Evolutionary conservation across 1,140 invertebrate species (phyloP).

Genomic region (Tenebrio molitor): DNA sequence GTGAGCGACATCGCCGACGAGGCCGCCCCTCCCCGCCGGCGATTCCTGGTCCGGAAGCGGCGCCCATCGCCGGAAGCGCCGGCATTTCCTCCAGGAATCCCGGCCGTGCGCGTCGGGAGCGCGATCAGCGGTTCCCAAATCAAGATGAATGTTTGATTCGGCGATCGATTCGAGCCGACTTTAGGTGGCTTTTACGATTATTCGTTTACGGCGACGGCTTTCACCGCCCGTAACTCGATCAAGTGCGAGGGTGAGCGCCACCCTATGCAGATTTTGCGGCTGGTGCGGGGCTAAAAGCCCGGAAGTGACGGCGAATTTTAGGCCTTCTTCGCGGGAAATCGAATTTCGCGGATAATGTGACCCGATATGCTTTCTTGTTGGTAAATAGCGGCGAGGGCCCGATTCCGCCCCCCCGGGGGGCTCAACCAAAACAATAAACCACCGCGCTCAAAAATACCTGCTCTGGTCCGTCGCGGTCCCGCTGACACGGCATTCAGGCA

Average conservation of each 20-base stretch:
- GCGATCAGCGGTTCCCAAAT: constrained; percentile 47
- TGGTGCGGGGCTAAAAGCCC: constrained; percentile 12
- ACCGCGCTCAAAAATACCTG: too few species aligned
- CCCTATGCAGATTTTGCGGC: constrained; percentile 19
- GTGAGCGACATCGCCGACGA: constrained; percentile 58
- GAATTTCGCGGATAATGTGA: constrained; percentile 18
- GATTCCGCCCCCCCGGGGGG: too few species aligned
- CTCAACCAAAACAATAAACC: too few species aligned
- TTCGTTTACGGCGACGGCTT: constrained; percentile 49
- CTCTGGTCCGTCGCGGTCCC: too few species aligned
- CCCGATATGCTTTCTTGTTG: too few species aligned
- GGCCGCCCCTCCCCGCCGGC: constrained; percentile 34
- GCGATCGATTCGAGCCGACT: constrained; percentile 48
- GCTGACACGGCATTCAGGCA: too few species aligned
- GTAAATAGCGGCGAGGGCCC: too few species aligned
- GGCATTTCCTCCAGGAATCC: constrained; percentile 49
- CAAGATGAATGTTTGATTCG: constrained; percentile 53
- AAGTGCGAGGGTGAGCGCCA: constrained; percentile 14
- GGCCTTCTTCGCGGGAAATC: constrained; percentile 16
- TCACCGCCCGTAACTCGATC: constrained; percentile 49
- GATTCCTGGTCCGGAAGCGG: constrained; percentile 19
- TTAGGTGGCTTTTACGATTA: constrained; percentile 51
- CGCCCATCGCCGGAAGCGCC: constrained; percentile 47
- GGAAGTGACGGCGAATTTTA: constrained; percentile 27
- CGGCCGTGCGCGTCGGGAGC: constrained; percentile 47